Conservation (phyloP, 2,113 vertebrate species). For the Malurus elegans region DNA sequence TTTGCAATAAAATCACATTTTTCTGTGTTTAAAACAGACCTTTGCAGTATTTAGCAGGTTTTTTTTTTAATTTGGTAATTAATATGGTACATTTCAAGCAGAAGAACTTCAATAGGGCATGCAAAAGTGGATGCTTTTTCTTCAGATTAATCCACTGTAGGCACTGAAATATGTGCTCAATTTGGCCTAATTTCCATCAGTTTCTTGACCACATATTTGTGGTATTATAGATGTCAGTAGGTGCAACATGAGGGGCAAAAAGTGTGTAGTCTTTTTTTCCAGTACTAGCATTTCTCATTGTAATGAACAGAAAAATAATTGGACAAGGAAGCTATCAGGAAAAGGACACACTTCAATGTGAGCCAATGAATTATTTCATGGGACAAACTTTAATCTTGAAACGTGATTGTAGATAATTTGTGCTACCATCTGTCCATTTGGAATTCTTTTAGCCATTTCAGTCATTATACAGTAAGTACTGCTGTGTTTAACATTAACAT, state of each 20-base stretch:
- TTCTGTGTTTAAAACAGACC: background rate
- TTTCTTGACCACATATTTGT: conserved; percentile 66
- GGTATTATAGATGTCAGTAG: conserved; percentile 62
- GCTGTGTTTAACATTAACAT: conserved; percentile 88
- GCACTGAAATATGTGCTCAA: conserved; percentile 46
- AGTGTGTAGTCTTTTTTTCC: conserved; percentile 49
- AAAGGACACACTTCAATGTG: conserved; percentile 79
- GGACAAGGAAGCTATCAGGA: conserved; percentile 78
- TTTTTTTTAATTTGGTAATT: background rate
- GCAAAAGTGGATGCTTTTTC: background rate
- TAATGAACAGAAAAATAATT: conserved; percentile 83
- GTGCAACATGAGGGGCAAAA: background rate
- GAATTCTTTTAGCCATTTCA: conserved; percentile 86
- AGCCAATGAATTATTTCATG: conserved; percentile 80
- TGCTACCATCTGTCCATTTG: conserved; percentile 84
- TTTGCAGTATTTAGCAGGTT: background rate
- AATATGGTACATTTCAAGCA: background rate
- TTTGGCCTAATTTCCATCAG: conserved; percentile 67
- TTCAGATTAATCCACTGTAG: conserved; percentile 11
- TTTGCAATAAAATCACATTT: background rate
- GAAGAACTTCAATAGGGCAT: background rate
- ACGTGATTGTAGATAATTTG: conserved; percentile 89
- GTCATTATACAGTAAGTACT: conserved; percentile 79
- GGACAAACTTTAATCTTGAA: conserved; percentile 87
- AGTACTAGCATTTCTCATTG: conserved; percentile 75